Evolutionary conservation across 1,140 invertebrate species (phyloP).

Genomic region (Lordiphosa collinella): DNA sequence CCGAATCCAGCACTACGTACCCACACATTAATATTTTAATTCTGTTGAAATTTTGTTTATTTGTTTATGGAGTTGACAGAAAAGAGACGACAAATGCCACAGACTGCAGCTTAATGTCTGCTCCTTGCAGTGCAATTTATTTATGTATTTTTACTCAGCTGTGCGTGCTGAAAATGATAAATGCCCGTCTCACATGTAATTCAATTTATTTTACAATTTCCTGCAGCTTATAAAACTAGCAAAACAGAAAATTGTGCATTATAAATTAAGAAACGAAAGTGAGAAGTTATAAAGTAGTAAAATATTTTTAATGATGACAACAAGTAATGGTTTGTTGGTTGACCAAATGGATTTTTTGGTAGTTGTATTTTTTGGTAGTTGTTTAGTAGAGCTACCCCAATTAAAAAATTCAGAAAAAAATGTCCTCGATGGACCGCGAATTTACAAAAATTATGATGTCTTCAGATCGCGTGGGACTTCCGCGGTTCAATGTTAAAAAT

Average conservation of each 20-base stretch:
- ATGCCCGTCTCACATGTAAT: constrained; percentile 40
- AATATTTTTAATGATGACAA: no score
- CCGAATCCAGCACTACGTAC: no score
- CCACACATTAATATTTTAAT: constrained; percentile 70
- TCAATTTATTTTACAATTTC: constrained; percentile 69
- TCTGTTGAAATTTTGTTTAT: constrained; percentile 60
- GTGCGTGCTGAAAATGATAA: constrained; percentile 40
- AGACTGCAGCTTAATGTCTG: background rate
- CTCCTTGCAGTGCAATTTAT: constrained; percentile 13
- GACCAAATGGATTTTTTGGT: no score
- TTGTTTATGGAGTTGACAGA: constrained; percentile 52
- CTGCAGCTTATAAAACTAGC: constrained; percentile 6
- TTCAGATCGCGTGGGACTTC: no score
- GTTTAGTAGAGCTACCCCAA: no score
- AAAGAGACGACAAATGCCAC: constrained; percentile 12
- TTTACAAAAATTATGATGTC: no score
- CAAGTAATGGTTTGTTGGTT: no score
- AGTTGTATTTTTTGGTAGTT: no score
- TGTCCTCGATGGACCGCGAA: no score
- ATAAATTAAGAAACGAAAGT: constrained; percentile 1
- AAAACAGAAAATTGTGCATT: constrained; percentile 7
- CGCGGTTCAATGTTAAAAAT: no score
- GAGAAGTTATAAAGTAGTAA: background rate
- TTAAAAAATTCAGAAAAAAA: no score
- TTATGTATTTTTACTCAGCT: constrained; percentile 17